Base-by-base conservation (phyloP, 2,888 invertebrate species). In the Lasioglossum oenotherae region DNA sequence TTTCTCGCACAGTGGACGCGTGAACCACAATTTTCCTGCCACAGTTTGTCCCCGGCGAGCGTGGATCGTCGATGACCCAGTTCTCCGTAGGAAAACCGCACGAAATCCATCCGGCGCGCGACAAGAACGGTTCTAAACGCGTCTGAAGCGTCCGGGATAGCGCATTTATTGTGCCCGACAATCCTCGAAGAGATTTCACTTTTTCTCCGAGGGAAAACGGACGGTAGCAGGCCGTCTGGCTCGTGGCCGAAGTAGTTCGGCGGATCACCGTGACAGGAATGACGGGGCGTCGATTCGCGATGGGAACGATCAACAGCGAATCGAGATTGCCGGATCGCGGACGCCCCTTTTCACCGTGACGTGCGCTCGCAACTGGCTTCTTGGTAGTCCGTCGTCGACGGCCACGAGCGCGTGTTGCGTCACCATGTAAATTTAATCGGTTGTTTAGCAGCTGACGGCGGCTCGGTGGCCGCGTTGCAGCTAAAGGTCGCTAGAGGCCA, bases 351-450 rank as follows among this genome's bases (percentile, higher is more conserved):
- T 38, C 82, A 64, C 74, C 64, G 84, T 69, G 84, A 82, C 46
- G 79, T 60, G 23, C 49, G 71, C 49, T 72, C 80, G 84, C 57
- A 69, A 84, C 86, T 89, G 74, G 74, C 77, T 89, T 86, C 82
- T 81, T 80, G 72, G 35, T 64, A 71, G 69, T 53, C 81, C 75
- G 81, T 35, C 84, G 80, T 49, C 53, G 77, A 79, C 77, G 86
- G 78, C 76, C 84, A 84, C 78, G 80, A 81, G 81, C 82, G 41
- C 19, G 75, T 23, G 74, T 91, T 89, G 84, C 90, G 90, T 91
- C 91, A 91, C 78, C 86, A 76, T 87, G 85, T 80, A 91, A 91
- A 91, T 89, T 90, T 90, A 91, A 91, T 91, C 90, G 83, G 67
- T 78, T 81, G 83, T 91, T 91, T 84, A 86, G 78, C 84, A 81